Percentiles rank a stretch among this genome's conserved stretches.
These are phyloP conservation scores for Hippasteria phrygiana DNA, from an alignment of 53 echinoderm and acorn worm genomes.

Conservation along the genomic window DNA sequence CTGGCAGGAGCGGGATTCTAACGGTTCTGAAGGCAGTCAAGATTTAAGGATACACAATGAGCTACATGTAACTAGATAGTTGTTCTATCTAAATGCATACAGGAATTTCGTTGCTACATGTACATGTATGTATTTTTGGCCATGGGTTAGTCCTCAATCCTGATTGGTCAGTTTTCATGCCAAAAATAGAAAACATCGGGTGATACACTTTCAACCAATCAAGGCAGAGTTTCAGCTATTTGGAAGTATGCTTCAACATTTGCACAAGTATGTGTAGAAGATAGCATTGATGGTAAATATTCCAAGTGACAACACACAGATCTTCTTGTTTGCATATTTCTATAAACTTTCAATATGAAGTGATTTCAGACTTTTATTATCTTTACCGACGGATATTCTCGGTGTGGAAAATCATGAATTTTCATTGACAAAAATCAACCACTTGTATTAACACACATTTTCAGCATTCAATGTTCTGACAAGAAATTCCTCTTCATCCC, in stretches of 20 bases:
- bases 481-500: neutral
- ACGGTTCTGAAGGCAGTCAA: no score
- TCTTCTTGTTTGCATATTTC: no score
- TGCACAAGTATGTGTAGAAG: neutral
- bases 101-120: neutral
- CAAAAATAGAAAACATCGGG: neutral
- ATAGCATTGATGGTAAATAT: no score
- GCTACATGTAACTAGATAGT: no score
- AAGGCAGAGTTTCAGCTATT: neutral
- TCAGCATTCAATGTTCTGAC: neutral
- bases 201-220: neutral
- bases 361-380: no score
- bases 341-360: no score
- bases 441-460: neutral
- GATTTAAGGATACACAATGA: no score
- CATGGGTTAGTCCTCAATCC: neutral
- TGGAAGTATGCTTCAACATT: neutral
- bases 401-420: constrained; percentile 28
- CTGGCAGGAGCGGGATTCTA: no score
- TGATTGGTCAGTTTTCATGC: neutral
- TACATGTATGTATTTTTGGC: neutral
- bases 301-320: no score
- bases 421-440: neutral
- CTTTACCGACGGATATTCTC: no score
- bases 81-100: neutral